These are phyloP conservation scores for Ceratitis capitata DNA, from an alignment of 1,140 invertebrate genomes.

Conservation along the genomic window DNA sequence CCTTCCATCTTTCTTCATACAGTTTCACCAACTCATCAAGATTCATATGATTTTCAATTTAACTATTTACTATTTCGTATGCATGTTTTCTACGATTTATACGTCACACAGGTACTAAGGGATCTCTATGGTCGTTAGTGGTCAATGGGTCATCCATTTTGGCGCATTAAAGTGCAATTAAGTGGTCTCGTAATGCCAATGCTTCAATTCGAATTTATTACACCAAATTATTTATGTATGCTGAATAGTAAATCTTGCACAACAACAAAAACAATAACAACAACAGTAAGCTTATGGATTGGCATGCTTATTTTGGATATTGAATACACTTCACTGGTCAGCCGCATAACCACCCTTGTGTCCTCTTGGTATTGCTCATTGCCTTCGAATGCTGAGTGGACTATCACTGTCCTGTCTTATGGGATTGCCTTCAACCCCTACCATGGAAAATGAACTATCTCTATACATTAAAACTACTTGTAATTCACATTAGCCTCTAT, in stretches of 20 bases:
- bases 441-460: not conserved
- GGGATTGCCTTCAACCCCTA: not conserved
- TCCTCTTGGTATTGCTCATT: not conserved
- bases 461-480: conserved; percentile 26
- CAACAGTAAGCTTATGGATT: no score
- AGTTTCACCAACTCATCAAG: not conserved
- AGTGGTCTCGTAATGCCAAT: conserved; percentile 34
- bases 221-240: conserved; percentile 8
- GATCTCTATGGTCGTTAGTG: not conserved
- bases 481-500: not conserved
- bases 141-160: conserved; percentile 35
- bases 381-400: not conserved
- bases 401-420: no score
- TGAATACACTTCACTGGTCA: conserved; percentile 22
- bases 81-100: no score
- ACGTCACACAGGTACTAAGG: not conserved
- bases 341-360: not conserved
- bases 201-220: conserved; percentile 28
- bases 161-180: conserved; percentile 34
- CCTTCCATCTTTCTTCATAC: not conserved
- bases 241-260: not conserved
- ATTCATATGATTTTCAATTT: conserved; percentile 11
- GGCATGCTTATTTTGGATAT: not conserved
- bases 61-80: not conserved
- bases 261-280: not conserved